Conservation (phyloP, 2,888 invertebrate genomes). For the Drosophila hamatofila region DNA sequence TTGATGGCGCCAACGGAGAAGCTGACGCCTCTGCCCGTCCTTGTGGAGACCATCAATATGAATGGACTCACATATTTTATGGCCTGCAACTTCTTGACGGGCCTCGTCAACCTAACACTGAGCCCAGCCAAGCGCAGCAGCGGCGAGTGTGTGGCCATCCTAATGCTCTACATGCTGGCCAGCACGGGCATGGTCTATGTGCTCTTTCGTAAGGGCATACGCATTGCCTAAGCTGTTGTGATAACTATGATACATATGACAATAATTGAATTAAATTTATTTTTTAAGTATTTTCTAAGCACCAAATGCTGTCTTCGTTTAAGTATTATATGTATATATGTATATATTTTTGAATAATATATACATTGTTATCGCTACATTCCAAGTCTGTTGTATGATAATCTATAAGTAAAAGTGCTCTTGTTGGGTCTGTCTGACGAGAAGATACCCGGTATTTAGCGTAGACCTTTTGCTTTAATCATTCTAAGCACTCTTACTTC, state of each 20-base stretch:
- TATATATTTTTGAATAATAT: not conserved
- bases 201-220: conserved; percentile 66
- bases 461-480: not conserved
- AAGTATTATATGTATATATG: not conserved
- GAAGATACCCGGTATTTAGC: not conserved
- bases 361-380: not conserved
- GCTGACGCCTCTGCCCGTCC: conserved; percentile 54
- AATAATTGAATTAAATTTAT: not conserved
- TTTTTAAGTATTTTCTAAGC: not conserved
- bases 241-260: not conserved
- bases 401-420: not conserved
- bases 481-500: not conserved
- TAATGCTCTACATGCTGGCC: conserved; percentile 87
- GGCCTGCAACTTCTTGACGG: conserved; percentile 93
- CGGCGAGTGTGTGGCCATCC: conserved; percentile 86
- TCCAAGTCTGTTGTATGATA: not conserved
- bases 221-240: conserved; percentile 66
- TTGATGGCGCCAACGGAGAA: conserved; percentile 14
- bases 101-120: conserved; percentile 91
- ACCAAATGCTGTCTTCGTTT: not conserved
- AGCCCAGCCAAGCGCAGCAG: conserved; percentile 87
- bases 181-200: conserved; percentile 66
- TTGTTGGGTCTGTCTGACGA: not conserved
- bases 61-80: conserved; percentile 95
- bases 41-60: conserved; percentile 90